These are phyloP conservation scores for Harpalus rufipes DNA, from an alignment of 2,888 invertebrate genomes.

Conservation along the genomic window DNA sequence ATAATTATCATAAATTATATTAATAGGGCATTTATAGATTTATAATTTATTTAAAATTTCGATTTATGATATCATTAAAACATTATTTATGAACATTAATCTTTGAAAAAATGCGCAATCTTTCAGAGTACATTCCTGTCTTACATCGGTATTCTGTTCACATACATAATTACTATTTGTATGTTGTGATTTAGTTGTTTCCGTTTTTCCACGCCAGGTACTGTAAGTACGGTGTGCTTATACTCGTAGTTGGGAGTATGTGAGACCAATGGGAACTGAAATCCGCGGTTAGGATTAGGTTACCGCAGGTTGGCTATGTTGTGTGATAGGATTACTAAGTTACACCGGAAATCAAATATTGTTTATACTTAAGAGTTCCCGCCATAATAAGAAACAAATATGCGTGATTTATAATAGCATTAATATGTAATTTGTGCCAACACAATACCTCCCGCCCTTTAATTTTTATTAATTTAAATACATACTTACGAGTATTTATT, in stretches of 20 bases:
- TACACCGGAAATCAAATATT: conserved; percentile 58
- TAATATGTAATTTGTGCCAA: background rate
- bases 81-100: background rate
- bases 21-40: background rate
- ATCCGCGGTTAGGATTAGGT: conserved; percentile 25
- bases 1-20: background rate
- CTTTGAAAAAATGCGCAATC: background rate
- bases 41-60: background rate
- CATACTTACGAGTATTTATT: too few species aligned
- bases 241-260: background rate
- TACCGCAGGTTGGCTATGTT: conserved; percentile 27
- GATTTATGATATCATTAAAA: conserved; percentile 3
- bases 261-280: conserved; percentile 5
- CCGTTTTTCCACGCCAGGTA: background rate
- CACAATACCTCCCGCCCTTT: too few species aligned
- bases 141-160: too few species aligned
- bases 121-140: too few species aligned
- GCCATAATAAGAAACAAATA: background rate
- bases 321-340: conserved; percentile 11
- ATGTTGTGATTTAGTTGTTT: background rate
- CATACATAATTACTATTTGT: too few species aligned
- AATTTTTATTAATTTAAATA: too few species aligned
- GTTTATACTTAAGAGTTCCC: conserved; percentile 7
- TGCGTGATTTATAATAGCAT: background rate
- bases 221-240: background rate